Base-by-base conservation (phyloP, 1,140 invertebrate species). In the Bombus sylvicola region DNA sequence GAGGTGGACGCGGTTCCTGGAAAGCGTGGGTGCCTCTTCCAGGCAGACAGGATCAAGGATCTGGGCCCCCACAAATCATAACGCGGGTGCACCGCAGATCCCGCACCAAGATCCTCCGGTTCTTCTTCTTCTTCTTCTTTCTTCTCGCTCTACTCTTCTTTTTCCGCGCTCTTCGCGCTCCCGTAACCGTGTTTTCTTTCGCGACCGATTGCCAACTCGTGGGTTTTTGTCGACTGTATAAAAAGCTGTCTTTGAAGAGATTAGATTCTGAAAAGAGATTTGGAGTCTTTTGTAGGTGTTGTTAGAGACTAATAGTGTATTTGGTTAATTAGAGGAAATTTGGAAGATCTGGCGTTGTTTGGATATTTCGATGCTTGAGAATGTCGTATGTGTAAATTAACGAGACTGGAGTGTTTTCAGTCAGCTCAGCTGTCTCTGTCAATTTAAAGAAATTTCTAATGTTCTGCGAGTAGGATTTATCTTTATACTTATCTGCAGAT, bases 11-110 rank as follows among this genome's bases (percentile, higher is more conserved):
- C 87, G 87, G 81, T 94, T 94, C 93, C 89, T 91, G 91, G 93
- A 93, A 94, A 92, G 92, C 91, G 93, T 93, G 92, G 93, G 93
- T 91, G 93, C 93, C 79, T 83, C 80, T 77, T 86, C 86, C 87
- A 81, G 86, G 84, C 89, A 85, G 89, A 89, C 91, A 88, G 92
- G 91, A 91, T 92, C 91, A 92, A 62, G 88, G 89, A 93, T 93
- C 93, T 93, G 91, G 88, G 85, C 89, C 89, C 80, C 75, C 88
- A 93, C 93, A 94, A 94, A 94, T 94, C 93, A 94, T 94, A 94
- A 94, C 91, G 92, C 92, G 88, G 83, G 83, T 84, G 87, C 87
- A 85, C 83, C 69, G 81, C 43, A 93, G 91, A 93, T 93, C 80
- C 86, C 86, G 80, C 83, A 85, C 85, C 83, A 87, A 92, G 93